Evolutionary conservation across 2,888 invertebrate species (phyloP).

Genomic region (Pegoplata infirma): DNA sequence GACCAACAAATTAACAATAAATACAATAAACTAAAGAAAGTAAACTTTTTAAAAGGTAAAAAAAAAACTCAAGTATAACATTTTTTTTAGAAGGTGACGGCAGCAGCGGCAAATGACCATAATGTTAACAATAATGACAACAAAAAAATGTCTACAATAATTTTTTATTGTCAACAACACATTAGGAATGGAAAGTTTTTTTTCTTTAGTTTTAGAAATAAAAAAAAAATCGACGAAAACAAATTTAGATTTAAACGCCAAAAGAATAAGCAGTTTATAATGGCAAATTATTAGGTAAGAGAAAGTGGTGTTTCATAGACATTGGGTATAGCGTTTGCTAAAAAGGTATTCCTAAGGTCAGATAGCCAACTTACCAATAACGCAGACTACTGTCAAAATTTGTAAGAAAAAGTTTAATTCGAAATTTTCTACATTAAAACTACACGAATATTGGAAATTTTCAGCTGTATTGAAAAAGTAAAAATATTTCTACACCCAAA

Average conservation of each 20-base stretch:
- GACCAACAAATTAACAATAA: neutral
- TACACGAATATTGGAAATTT: too few relatives aligned
- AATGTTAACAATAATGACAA: neutral
- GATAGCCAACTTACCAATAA: too few relatives aligned
- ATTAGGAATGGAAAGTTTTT: slow-evolving; percentile 49
- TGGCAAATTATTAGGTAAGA: neutral
- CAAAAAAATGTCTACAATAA: slow-evolving; percentile 18
- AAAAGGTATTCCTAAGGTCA: too few relatives aligned
- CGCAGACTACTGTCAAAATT: too few relatives aligned
- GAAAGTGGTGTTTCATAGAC: neutral
- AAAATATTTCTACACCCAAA: too few relatives aligned
- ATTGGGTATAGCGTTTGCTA: too few relatives aligned
- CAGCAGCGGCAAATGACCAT: slow-evolving; percentile 34
- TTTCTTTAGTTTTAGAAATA: too few relatives aligned
- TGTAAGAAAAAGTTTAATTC: too few relatives aligned
- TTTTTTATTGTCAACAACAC: slow-evolving; percentile 15
- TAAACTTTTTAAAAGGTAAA: slow-evolving; percentile 9
- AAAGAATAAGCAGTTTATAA: neutral
- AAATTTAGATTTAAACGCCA: slow-evolving; percentile 3
- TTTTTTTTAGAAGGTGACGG: slow-evolving; percentile 27
- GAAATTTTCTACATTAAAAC: too few relatives aligned
- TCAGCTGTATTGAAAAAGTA: too few relatives aligned
- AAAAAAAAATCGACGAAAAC: neutral
- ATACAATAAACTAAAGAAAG: slow-evolving; percentile 25
- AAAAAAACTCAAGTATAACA: too few relatives aligned